Evolutionary conservation across 2,797 vertebrate species (phyloP).

Genomic region (Malurus splendens): DNA sequence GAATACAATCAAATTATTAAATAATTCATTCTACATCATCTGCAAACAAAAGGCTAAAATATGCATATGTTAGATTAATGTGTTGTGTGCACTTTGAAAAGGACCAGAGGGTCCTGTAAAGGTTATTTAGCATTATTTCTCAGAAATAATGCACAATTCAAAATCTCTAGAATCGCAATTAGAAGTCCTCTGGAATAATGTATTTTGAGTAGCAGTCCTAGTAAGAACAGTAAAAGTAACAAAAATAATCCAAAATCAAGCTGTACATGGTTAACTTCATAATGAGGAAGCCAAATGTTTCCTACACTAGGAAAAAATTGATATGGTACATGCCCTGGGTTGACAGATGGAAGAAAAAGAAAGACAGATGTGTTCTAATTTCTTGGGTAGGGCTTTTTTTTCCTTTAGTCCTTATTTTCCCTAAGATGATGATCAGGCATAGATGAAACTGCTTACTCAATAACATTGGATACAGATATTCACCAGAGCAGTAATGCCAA

Average conservation of each 20-base stretch:
- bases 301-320: background rate
- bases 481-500: constrained; percentile 3
- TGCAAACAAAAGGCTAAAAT: background rate
- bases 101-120: background rate
- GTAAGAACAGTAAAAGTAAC: background rate
- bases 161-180: background rate
- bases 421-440: background rate
- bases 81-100: background rate
- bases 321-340: background rate
- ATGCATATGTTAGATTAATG: background rate
- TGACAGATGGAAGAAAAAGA: constrained; percentile 61
- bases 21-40: background rate
- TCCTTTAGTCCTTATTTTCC: background rate
- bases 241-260: background rate
- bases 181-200: background rate
- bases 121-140: background rate
- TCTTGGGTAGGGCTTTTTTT: background rate
- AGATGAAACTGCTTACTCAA: constrained; percentile 17
- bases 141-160: background rate
- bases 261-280: background rate
- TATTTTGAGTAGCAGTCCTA: background rate
- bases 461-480: background rate
- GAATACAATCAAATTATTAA: background rate
- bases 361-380: constrained; percentile 59
- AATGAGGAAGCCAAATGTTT: constrained; percentile 21